phyloP scores from a whole-genome alignment of 2,797 vertebrate species.

The Buceros bicornis region DNA sequence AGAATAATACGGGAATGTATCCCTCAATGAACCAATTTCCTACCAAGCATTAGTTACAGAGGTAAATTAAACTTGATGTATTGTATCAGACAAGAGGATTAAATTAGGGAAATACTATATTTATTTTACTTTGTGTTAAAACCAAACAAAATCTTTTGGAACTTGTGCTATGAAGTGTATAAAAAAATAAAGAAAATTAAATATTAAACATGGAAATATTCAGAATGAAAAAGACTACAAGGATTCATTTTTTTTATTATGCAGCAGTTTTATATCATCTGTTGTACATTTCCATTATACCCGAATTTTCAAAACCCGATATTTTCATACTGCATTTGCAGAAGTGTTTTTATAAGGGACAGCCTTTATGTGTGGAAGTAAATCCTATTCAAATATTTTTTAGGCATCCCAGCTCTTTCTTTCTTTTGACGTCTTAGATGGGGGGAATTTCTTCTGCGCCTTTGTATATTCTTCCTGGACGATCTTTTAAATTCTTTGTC shows the following conservation, averaged over 20 bases:
- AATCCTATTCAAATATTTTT: background rate
- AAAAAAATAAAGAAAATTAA: background rate
- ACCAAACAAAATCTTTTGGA: background rate
- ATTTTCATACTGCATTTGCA: background rate
- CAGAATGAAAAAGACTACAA: background rate
- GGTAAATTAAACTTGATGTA: conserved; percentile 51
- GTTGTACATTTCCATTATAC: background rate
- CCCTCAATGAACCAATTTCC: conserved; percentile 32
- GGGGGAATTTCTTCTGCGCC: background rate
- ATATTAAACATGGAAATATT: background rate
- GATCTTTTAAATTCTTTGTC: background rate
- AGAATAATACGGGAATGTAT: conserved; percentile 35
- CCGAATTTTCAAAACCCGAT: background rate
- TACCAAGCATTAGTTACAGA: conserved; percentile 2
- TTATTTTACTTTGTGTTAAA: conserved; percentile 2
- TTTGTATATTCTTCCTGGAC: background rate
- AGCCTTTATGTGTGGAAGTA: background rate
- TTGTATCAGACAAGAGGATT: conserved; percentile 32
- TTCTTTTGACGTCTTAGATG: background rate
- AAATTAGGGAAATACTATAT: conserved; percentile 34
- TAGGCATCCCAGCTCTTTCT: background rate
- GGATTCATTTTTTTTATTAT: background rate
- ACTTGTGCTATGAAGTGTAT: background rate
- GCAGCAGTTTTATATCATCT: background rate
- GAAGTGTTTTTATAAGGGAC: background rate